Percentiles rank a stretch among this genome's conserved stretches.
phyloP scores from a whole-genome alignment of 2,888 invertebrate species.

The Eutolmus rufibarbis region DNA sequence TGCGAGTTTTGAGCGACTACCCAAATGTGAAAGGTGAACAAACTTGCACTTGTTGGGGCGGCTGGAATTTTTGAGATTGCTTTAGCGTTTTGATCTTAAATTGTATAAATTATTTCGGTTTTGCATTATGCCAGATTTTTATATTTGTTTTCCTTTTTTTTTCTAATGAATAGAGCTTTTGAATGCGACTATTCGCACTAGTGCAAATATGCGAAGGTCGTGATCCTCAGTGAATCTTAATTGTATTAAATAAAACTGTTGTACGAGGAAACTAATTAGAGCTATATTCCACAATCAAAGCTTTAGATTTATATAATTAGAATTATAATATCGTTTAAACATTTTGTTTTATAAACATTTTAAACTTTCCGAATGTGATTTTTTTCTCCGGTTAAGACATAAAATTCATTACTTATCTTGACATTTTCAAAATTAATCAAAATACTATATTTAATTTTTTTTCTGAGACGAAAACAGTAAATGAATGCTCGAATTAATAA shows the following conservation, averaged over 20 bases:
- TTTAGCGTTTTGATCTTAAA: background rate
- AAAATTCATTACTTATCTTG: too few relatives aligned
- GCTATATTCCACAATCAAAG: too few relatives aligned
- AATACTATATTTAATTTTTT: background rate
- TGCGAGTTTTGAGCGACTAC: constrained; percentile 1
- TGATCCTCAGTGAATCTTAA: background rate
- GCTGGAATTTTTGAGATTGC: constrained; percentile 11
- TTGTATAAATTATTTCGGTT: background rate
- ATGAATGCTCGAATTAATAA: too few relatives aligned
- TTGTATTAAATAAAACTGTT: background rate
- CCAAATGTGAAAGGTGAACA: constrained; percentile 22
- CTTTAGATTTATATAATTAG: background rate
- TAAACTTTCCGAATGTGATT: too few relatives aligned
- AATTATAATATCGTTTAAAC: too few relatives aligned
- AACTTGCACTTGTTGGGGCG: background rate
- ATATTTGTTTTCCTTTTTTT: background rate
- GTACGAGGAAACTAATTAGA: too few relatives aligned
- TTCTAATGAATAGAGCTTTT: background rate
- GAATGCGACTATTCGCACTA: background rate
- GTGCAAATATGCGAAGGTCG: background rate
- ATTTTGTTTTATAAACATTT: too few relatives aligned
- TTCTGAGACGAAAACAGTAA: background rate
- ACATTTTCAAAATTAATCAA: background rate
- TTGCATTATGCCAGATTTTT: background rate
- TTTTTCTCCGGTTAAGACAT: too few relatives aligned